A percentile compares a stretch with the other conserved stretches of the same genome.
Evolutionary conservation across 1,140 invertebrate genomes (phyloP).

Genomic region (Vanessa atalanta): DNA sequence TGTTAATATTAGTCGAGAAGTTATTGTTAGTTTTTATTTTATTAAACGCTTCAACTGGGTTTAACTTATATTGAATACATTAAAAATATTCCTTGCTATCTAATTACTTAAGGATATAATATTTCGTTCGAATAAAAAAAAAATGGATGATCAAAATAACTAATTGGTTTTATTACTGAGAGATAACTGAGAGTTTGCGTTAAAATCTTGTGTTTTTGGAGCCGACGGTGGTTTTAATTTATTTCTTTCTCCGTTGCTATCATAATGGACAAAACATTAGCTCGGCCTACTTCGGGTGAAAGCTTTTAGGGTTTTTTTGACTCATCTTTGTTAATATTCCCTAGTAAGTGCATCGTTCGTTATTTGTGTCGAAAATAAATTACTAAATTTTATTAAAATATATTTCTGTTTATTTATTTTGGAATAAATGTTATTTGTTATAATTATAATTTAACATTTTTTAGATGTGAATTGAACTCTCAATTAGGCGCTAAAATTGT

Average conservation of each 20-base stretch:
- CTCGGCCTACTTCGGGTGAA: constrained; percentile 67
- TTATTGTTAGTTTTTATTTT: background rate
- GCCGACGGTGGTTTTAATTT: constrained; percentile 61
- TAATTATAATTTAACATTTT: too few relatives aligned
- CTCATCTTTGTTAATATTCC: constrained; percentile 63
- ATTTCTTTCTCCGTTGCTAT: constrained; percentile 59
- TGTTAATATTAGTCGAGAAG: background rate
- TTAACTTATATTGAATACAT: too few relatives aligned
- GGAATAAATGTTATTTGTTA: background rate
- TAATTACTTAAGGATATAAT: background rate
- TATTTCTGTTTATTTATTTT: background rate
- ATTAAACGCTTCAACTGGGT: background rate
- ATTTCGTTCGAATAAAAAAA: background rate
- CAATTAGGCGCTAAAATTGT: too few relatives aligned
- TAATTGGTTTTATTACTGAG: constrained; percentile 3
- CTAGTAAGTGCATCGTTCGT: constrained; percentile 14
- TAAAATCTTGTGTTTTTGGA: constrained; percentile 20
- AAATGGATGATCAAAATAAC: background rate
- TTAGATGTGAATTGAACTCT: too few relatives aligned
- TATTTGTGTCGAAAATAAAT: background rate
- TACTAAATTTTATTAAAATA: background rate
- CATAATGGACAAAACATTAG: constrained; percentile 77
- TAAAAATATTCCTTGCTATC: too few relatives aligned
- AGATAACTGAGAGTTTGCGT: constrained; percentile 15
- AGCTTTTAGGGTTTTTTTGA: constrained; percentile 68